Evolutionary conservation across 2,113 vertebrate species (phyloP), one percentile per base, ranked within the genome.

Genomic region (Amblyopsis rosae): DNA sequence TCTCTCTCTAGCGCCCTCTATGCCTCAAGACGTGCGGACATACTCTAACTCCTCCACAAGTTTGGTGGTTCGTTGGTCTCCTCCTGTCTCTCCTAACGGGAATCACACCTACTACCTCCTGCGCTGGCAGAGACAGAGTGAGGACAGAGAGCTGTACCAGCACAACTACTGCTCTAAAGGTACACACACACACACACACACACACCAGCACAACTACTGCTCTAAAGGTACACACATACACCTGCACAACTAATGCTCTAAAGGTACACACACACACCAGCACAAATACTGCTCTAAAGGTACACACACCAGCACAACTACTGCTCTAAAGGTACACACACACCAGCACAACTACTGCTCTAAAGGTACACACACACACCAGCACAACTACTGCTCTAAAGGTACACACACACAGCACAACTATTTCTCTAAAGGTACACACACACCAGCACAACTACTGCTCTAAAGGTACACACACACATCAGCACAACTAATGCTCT

Each of bases 131-230:
- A 95, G 94, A 64, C 96, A 98, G 81, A 92, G 93, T 0, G 97
- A 99, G 84, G 97, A 99, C 81, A 82, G 88, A 54, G 97, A 98
- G 72, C 94, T 99, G n/a, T 98, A 96, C 79, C 92, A 93, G 60
- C 96, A 98, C 87, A 96, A 98, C 80, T 99, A 98, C 86, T 99
- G 98, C 92, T 95, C 95, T 68, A 98, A 99, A 95, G 96, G 98
- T 98, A 73, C 66, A 70, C 15, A 4, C 46, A 5, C 69, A 66
- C 6, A 12, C 9, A 61, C 13, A 13, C 57, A 59, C 57, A 59
- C 56, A 58, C 56, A 58, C 56, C 19, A 16, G 26, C 56, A 58
- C 56, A 58, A 16, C 11, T 13, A 59, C 57, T 13, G 11, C 17
- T 19, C 17, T 19, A 58, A 16, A 58, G 16, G 26, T 19, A 58